Evolutionary conservation across 2,888 invertebrate species (phyloP), one percentile per base, ranked within the genome.

Genomic region (Nemapogon koenigi): DNA sequence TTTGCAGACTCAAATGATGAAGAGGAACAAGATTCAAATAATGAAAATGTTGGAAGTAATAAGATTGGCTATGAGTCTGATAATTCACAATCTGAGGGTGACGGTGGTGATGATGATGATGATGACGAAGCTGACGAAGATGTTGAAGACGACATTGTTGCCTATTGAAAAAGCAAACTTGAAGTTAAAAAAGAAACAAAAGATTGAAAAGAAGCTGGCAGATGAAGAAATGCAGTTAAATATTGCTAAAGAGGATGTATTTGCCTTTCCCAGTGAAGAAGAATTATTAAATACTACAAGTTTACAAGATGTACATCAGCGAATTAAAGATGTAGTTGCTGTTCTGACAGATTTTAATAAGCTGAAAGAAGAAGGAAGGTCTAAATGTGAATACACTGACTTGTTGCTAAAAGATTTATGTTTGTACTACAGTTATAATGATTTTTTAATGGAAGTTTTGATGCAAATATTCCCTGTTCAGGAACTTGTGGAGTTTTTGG

Each of bases 361-460:
- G 41, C 67, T 87, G 27, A 83, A 89, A 36, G 86, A 89, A 49
- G 73, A 81, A 7, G 81, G 82, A 2, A 87, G 90, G 51, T 84
- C 87, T 2, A 83, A 97, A 19, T 78, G 83, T 41, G 96, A 97
- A 46, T 97, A 98, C 58, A 63, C 90, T 11, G 84, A 87, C 0
- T 76, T 94, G 35, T 76, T 99, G 22, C 82, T 83, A 38, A 84
- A 84, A 50, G 97, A 99, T 75, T 80, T 99, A 35, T 97, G 97
- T 55, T 81, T 84, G 16, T 97, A 97, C 64, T 99, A 97, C 79
- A 94, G 94, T 57, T 99, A 99, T 62, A 99, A 99, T 72, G 89
- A 91, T 39, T 99, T 91, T 62, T 73, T 99, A 11, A 97, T 99
- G 91, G 88, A 88, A 49, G 88, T 89, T 55, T 73, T 99, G 1